Conservation (phyloP, 1,140 invertebrate species). For the Anthonomus grandis region DNA sequence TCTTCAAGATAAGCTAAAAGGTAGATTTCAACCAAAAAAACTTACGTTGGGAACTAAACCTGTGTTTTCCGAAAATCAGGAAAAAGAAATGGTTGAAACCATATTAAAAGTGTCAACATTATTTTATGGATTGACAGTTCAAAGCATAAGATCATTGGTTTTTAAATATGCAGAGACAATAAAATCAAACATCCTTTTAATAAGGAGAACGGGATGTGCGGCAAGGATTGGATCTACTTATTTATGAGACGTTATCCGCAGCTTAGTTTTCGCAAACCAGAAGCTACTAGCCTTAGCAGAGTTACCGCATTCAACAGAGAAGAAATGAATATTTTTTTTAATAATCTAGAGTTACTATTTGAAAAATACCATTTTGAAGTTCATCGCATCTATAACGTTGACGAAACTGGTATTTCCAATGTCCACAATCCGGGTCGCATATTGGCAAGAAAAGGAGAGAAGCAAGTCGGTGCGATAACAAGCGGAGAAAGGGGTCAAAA, state of each 20-base stretch:
- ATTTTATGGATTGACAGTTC: slow-evolving; percentile 9
- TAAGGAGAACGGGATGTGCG: slow-evolving; percentile 33
- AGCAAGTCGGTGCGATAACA: slow-evolving; percentile 36
- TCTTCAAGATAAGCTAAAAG: too few relatives aligned
- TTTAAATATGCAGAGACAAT: slow-evolving; percentile 7
- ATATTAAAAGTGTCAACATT: too few relatives aligned
- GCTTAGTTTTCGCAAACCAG: slow-evolving; percentile 37
- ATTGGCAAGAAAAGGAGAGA: slow-evolving; percentile 40
- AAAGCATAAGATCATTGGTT: neutral
- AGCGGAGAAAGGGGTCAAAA: slow-evolving; percentile 44
- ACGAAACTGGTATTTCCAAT: slow-evolving; percentile 50
- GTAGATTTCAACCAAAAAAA: too few relatives aligned
- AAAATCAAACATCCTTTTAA: slow-evolving; percentile 29
- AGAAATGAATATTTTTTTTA: slow-evolving; percentile 46
- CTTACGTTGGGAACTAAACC: too few relatives aligned
- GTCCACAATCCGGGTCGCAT: slow-evolving; percentile 38
- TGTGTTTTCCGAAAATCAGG: too few relatives aligned
- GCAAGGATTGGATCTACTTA: slow-evolving; percentile 41
- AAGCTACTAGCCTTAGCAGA: slow-evolving; percentile 45
- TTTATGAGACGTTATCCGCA: slow-evolving; percentile 35
- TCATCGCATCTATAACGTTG: slow-evolving; percentile 48
- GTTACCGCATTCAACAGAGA: slow-evolving; percentile 41
- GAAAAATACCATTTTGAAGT: slow-evolving; percentile 35
- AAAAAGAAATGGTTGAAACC: too few relatives aligned
- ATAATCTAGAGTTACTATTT: slow-evolving; percentile 42